Conservation (phyloP, 2,888 invertebrate species). For the Itoplectis maculator region DNA sequence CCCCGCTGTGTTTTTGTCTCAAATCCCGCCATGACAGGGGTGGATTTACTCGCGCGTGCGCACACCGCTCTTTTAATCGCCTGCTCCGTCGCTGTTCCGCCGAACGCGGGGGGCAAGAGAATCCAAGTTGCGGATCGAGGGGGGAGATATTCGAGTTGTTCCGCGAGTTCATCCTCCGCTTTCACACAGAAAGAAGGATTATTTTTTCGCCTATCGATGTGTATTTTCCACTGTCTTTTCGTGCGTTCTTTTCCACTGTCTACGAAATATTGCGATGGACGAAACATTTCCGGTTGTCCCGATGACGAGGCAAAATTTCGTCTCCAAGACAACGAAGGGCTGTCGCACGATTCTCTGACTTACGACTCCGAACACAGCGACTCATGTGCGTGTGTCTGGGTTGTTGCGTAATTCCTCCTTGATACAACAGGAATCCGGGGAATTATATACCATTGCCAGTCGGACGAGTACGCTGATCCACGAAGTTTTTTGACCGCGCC, state of each 20-base stretch:
- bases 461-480: slow-evolving; percentile 15
- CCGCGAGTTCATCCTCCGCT: slow-evolving; percentile 29
- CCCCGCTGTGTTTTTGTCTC: slow-evolving; percentile 66
- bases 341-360: slow-evolving; percentile 35
- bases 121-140: slow-evolving; percentile 29
- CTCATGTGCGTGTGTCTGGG: slow-evolving; percentile 34
- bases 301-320: slow-evolving; percentile 11
- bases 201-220: slow-evolving; percentile 18
- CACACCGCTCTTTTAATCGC: slow-evolving; percentile 68
- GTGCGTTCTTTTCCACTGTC: no score
- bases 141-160: slow-evolving; percentile 60
- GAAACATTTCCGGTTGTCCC: slow-evolving; percentile 1
- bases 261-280: no score
- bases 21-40: slow-evolving; percentile 65
- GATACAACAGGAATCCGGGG: slow-evolving; percentile 57
- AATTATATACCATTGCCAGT: slow-evolving; percentile 44
- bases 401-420: slow-evolving; percentile 53
- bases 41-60: slow-evolving; percentile 57
- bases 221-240: slow-evolving; percentile 15
- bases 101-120: slow-evolving; percentile 47
- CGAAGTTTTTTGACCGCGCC: slow-evolving; percentile 33
- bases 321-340: slow-evolving; percentile 52
- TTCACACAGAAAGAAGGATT: slow-evolving; percentile 33
- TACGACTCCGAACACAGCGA: slow-evolving; percentile 37
- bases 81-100: slow-evolving; percentile 50